Conservation (phyloP, 2,888 invertebrate genomes). For the Harpalus rufipes region DNA sequence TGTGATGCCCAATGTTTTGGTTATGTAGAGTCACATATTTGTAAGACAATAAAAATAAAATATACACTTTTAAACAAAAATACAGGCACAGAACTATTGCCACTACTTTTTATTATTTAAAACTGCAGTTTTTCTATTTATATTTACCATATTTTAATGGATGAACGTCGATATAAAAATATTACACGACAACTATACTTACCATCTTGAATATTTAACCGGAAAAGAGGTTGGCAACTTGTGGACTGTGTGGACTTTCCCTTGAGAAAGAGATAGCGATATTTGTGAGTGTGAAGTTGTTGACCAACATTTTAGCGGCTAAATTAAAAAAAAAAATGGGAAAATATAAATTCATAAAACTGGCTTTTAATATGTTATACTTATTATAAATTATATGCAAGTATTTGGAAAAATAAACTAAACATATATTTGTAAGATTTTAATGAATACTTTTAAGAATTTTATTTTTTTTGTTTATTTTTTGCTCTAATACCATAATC, state of each 20-base stretch:
- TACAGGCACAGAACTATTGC: slow-evolving; percentile 26
- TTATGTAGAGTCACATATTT: slow-evolving; percentile 48
- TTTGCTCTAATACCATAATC: background rate
- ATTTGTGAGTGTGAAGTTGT: background rate
- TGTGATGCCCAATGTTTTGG: slow-evolving; percentile 55
- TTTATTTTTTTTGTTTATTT: background rate
- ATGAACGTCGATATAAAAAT: slow-evolving; percentile 67
- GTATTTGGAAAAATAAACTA: no score
- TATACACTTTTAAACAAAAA: slow-evolving; percentile 40
- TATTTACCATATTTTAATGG: slow-evolving; percentile 64
- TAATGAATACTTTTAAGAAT: background rate
- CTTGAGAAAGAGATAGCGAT: background rate
- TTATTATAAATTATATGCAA: background rate
- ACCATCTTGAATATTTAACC: slow-evolving; percentile 72
- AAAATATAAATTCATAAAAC: background rate
- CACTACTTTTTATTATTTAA: slow-evolving; percentile 21
- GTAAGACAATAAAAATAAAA: slow-evolving; percentile 48
- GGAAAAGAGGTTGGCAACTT: slow-evolving; percentile 69
- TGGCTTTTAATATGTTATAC: background rate
- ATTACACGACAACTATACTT: slow-evolving; percentile 69
- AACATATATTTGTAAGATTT: no score
- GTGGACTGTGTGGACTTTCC: background rate
- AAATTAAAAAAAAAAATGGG: background rate
- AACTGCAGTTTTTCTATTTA: background rate
- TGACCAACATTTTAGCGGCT: slow-evolving; percentile 37